Base-by-base conservation (phyloP, 2,113 vertebrate genomes). In the Nesogale talazaci region DNA sequence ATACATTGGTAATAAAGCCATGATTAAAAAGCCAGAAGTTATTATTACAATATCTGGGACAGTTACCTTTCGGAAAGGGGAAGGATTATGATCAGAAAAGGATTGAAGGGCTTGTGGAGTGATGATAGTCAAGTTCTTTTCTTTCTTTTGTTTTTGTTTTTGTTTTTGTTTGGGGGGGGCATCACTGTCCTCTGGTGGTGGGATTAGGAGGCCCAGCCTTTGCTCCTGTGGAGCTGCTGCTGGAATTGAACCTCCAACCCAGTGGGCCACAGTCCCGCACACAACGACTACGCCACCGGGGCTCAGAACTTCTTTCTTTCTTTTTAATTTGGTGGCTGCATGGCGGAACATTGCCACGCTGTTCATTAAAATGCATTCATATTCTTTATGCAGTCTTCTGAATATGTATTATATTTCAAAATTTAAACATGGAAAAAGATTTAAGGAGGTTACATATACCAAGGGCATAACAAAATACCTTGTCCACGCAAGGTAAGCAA, bases 401-500 rank as follows among this genome's bases (percentile, higher is more conserved):
- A 86, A 90, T 69, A 61, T 56, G 34, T 88, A 36, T 86, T 89
- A 75, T 84, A 80, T 83, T 77, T 94, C 27, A 69, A 52, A 84
- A 82, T 70, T 89, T 92, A 93, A 92, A 86, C 36, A 86, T 29
- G 34, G 70, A 86, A 85, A n/a, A 93, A 46, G 17, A 85, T 82
- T 87, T 92, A 84, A 87, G 86, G 90, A 78, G 88, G 27, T 74
- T 92, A 84, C 27, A 83, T 86, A 75, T 52, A 27, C 46, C 90
- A 94, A 83, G 65, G 59, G 63, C 63, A 25, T 76, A 90, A 67
- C 78, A 72, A 81, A 87, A 92, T 83, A 20, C 31, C 72, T 92
- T 61, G 67, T 76, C 61, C 4, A 75, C 57, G 79, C 46, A 76
- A 67, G 72, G 15, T 94, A 83, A 74, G 34, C 74, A 88, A 92